Percentiles rank a stretch among this genome's conserved stretches.
Conservation (phyloP, 2,797 vertebrate species). For the Dermochelys coriacea region DNA sequence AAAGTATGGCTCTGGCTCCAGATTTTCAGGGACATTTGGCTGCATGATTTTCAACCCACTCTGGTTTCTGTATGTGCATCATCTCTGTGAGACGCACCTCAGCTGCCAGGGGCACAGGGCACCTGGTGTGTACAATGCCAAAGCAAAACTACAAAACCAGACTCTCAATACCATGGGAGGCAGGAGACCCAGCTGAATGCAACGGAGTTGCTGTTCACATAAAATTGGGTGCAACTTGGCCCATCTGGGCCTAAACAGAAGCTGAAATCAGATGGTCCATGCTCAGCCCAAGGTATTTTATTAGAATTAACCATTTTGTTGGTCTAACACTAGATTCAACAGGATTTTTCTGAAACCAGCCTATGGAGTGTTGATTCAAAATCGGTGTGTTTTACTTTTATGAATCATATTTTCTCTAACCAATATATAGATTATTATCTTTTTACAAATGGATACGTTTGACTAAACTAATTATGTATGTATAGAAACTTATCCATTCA, state of each 20-base stretch:
- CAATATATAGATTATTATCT: neutral
- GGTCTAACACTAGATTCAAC: fast-evolving
- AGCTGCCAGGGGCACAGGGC: too few species aligned
- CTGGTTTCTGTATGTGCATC: too few species aligned
- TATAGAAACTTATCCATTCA: constrained; percentile 62
- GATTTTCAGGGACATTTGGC: too few species aligned
- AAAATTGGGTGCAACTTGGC: neutral
- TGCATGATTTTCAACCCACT: too few species aligned
- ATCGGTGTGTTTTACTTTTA: neutral
- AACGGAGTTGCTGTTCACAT: neutral
- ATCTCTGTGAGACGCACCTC: too few species aligned
- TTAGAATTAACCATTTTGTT: neutral
- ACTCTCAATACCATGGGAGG: too few species aligned
- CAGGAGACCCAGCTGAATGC: neutral
- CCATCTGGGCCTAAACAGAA: neutral
- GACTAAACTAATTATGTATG: constrained; percentile 78
- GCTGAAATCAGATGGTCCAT: neutral
- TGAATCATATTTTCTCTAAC: constrained; percentile 44
- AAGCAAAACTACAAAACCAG: too few species aligned
- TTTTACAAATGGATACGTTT: constrained; percentile 61
- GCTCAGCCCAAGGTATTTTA: neutral
- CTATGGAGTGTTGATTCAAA: fast-evolving
- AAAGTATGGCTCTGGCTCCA: too few species aligned
- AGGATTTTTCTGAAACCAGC: neutral
- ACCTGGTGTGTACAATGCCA: too few species aligned